Evolutionary conservation across 1,140 invertebrate species (phyloP), one percentile per base, ranked within the genome.

Genomic region (Zeugodacus cucurbitae): DNA sequence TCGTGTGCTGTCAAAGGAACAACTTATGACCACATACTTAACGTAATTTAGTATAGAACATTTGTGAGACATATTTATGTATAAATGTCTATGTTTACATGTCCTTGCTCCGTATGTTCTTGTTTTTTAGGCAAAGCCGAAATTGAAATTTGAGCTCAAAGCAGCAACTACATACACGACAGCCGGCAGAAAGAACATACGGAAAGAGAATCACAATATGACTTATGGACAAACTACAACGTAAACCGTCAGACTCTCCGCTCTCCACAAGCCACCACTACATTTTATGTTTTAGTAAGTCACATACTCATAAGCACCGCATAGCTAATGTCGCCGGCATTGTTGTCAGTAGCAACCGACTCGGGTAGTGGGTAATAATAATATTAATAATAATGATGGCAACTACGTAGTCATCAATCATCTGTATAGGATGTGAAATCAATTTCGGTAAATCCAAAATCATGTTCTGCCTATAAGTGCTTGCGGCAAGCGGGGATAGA

Each of bases 391-490:
- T 86, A 86, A 86, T 59, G 44, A 86, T 44, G 41, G 57, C 85
- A 86, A 86, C 20, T n/a, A 86, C 48, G 26, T 58, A 86, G 22
- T 34, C 85, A 86, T 86, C 85, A 57, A 86, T 86, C 85, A 86
- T 86, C 26, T 34, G 54, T 48, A 37, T 86, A 26, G 32, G 48
- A 20, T 57, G 32, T 59, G 29, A 86, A 57, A 86, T 86, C 85
- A 86, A 86, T 54, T 86, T 86, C 26, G 85, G 85, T 59, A 57
- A 86, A 86, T 58, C 48, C 26, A 86, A 59, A 57, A 26, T 26
- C 41, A 44, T 48, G 78, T 26, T 26, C 41, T 22, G 37, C n/a
- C 22, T 5, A 20, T 59, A 10, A 57, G 29, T 2, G 44, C 26
- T 37, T 11, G 54, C 26, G 11, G 26, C 22, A 41, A 7, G 37